Conservation (phyloP, 2,888 invertebrate genomes). For the Noctua fimbriata region DNA sequence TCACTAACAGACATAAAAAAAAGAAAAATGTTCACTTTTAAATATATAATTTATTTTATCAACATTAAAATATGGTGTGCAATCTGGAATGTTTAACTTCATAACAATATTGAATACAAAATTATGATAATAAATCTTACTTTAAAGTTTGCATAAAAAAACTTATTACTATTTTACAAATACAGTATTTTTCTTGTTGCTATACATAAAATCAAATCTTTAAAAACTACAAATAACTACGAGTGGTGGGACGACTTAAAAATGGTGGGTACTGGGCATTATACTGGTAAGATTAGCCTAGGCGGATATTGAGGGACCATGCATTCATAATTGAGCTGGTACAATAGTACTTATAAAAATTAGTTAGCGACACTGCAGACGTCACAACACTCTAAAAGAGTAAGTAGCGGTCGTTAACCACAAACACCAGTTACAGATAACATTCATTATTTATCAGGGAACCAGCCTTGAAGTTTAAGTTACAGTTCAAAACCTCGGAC, state of each 20-base stretch:
- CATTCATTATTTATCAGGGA: not conserved
- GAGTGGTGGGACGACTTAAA: constrained; percentile 3
- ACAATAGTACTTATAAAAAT: not conserved
- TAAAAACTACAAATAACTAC: constrained; percentile 50
- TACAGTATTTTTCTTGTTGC: constrained; percentile 43
- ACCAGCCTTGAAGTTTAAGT: too few species aligned
- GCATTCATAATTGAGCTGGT: not conserved
- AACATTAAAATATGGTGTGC: constrained; percentile 67
- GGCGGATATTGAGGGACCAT: constrained; percentile 14
- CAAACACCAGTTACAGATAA: not conserved
- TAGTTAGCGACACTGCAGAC: not conserved
- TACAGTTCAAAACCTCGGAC: too few species aligned
- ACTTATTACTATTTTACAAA: constrained; percentile 45
- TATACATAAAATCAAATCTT: constrained; percentile 61
- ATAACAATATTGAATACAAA: constrained; percentile 67
- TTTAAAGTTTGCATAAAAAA: constrained; percentile 54
- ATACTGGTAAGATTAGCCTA: constrained; percentile 32
- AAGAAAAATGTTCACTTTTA: not conserved
- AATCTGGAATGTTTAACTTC: constrained; percentile 67
- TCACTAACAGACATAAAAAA: not conserved
- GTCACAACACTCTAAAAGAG: not conserved
- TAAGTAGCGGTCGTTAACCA: not conserved
- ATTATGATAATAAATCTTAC: constrained; percentile 59
- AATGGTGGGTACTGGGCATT: constrained; percentile 23
- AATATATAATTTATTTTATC: constrained; percentile 68